Conservation (phyloP, 2,888 invertebrate species). For the Athripsodes cinereus region DNA sequence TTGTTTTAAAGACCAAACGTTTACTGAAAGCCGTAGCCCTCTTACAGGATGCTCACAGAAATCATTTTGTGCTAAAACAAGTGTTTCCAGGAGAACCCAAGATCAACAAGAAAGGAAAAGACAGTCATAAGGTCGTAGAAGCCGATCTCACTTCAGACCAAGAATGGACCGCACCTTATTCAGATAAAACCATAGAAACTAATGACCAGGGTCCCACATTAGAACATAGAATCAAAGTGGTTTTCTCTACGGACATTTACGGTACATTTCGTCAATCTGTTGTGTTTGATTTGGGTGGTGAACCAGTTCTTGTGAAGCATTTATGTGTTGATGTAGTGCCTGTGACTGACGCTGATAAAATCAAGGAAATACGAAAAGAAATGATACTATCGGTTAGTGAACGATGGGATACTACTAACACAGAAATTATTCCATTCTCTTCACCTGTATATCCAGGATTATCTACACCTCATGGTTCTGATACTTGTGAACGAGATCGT, state of each 20-base stretch:
- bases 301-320: conserved; percentile 58
- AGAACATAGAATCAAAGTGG: conserved; percentile 48
- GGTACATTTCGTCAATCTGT: conserved; percentile 73
- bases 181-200: conserved; percentile 21
- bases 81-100: conserved; percentile 34
- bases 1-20: conserved; percentile 48
- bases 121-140: conserved; percentile 30
- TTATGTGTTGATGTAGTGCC: conserved; percentile 73
- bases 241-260: conserved; percentile 64
- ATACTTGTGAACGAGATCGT: conserved; percentile 46
- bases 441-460: conserved; percentile 50
- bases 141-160: conserved; percentile 46
- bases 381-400: conserved; percentile 56
- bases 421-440: conserved; percentile 48
- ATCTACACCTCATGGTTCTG: conserved; percentile 39
- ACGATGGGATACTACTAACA: conserved; percentile 54
- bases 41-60: conserved; percentile 63
- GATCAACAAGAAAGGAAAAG: conserved; percentile 26
- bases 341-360: conserved; percentile 56
- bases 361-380: conserved; percentile 58
- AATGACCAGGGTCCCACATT: conserved; percentile 30
- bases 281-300: conserved; percentile 66
- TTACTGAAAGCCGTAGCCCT: conserved; percentile 57
- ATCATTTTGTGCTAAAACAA: conserved; percentile 58
- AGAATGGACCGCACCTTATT: conserved; percentile 45